phyloP scores from a whole-genome alignment of 1,140 invertebrate species.

The Agraylea sexmaculata region DNA sequence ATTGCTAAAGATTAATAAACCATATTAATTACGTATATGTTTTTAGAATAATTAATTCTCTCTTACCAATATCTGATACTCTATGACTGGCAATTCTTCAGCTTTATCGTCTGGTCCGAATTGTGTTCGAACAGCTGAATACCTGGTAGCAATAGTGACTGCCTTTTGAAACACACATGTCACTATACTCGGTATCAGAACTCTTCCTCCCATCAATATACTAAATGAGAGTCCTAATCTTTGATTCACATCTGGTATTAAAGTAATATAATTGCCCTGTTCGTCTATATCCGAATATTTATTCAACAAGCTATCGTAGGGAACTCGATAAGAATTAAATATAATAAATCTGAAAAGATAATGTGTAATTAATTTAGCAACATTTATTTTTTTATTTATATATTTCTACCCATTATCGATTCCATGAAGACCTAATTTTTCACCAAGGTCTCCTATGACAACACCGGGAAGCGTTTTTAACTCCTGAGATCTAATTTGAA shows the following conservation, averaged over 20 bases:
- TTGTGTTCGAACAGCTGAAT: slow-evolving; percentile 67
- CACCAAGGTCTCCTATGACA: slow-evolving; percentile 68
- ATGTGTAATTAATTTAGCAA: no score
- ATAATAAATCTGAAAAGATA: slow-evolving; percentile 53
- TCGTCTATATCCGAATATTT: slow-evolving; percentile 74
- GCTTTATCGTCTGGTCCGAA: slow-evolving; percentile 49
- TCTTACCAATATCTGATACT: slow-evolving; percentile 66
- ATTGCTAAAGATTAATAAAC: slow-evolving; percentile 48
- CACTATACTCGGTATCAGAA: slow-evolving; percentile 39
- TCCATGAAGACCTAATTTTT: slow-evolving; percentile 71
- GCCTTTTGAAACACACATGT: slow-evolving; percentile 51
- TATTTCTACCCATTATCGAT: slow-evolving; percentile 66
- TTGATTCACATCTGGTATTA: slow-evolving; percentile 64
- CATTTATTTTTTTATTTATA: no score
- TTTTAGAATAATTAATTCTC: slow-evolving; percentile 3
- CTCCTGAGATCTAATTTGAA: slow-evolving; percentile 62
- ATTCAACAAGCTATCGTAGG: slow-evolving; percentile 67
- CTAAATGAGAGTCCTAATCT: slow-evolving; percentile 70
- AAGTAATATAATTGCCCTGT: slow-evolving; percentile 66
- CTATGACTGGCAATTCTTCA: slow-evolving; percentile 62
- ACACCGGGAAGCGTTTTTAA: slow-evolving; percentile 59
- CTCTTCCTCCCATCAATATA: slow-evolving; percentile 52
- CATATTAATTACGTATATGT: not conserved
- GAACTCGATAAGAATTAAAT: slow-evolving; percentile 74
- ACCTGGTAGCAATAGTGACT: slow-evolving; percentile 66